Conservation (phyloP, 2,113 vertebrate species). For the Hippocampus mohnikei region DNA sequence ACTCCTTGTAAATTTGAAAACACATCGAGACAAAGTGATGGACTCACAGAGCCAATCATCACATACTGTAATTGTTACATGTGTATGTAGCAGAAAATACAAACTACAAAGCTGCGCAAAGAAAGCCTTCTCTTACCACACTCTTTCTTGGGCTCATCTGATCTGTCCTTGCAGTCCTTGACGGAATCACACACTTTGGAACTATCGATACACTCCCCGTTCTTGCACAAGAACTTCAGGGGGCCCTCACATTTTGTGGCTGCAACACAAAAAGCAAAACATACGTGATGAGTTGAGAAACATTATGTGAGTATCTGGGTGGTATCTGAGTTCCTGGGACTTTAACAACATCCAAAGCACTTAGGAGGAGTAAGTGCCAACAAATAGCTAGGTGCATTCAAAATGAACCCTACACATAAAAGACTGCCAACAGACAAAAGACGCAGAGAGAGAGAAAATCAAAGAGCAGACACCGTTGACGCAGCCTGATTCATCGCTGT, state of each 20-base stretch:
- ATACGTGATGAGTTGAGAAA: neutral
- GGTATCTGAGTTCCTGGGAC: no score
- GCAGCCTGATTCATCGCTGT: slow-evolving; percentile 89
- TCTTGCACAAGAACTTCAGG: slow-evolving; percentile 92
- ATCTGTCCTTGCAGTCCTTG: slow-evolving; percentile 95
- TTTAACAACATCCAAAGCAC: neutral
- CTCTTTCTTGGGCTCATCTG: slow-evolving; percentile 94
- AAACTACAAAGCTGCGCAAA: neutral
- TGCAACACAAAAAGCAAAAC: slow-evolving; percentile 19
- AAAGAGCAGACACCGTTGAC: slow-evolving; percentile 77
- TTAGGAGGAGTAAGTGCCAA: neutral
- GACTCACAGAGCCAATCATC: neutral
- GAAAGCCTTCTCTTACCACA: slow-evolving; percentile 81
- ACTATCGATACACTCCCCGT: slow-evolving; percentile 92
- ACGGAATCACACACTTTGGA: slow-evolving; percentile 89
- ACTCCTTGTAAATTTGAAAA: no score
- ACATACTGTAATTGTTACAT: no score
- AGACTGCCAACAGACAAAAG: neutral
- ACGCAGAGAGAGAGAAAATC: neutral
- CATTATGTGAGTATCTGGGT: neutral
- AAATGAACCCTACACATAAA: neutral
- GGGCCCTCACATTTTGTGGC: slow-evolving; percentile 89
- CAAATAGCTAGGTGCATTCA: neutral
- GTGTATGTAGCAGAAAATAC: no score
- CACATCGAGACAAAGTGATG: no score